Conservation (phyloP, 2,797 vertebrate species). For the Limnodromus scolopaceus region DNA sequence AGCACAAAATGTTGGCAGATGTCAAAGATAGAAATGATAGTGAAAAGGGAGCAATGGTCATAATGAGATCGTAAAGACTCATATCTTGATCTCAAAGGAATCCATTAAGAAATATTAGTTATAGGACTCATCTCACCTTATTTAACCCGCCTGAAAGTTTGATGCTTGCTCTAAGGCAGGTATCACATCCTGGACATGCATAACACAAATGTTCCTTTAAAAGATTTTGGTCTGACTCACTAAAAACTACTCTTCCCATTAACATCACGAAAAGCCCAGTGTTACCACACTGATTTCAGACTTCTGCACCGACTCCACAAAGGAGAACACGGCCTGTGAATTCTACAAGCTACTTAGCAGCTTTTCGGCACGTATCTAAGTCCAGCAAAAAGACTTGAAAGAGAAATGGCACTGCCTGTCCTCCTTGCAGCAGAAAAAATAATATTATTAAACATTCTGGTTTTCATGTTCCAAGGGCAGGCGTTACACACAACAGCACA, state of each 20-base stretch:
- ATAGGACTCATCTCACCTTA: not conserved
- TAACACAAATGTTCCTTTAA: not conserved
- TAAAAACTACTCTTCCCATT: not conserved
- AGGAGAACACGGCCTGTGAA: not conserved
- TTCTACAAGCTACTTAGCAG: not conserved
- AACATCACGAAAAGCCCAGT: not conserved
- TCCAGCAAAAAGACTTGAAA: not conserved
- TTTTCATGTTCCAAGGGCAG: not conserved
- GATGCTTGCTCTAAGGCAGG: not conserved
- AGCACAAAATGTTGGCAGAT: not conserved
- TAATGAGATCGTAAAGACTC: not conserved
- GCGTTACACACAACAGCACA: not conserved
- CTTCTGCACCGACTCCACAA: not conserved
- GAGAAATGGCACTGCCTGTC: not conserved
- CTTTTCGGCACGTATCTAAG: not conserved
- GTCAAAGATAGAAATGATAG: not conserved
- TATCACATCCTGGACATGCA: not conserved
- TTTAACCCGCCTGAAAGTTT: not conserved
- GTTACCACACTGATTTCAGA: not conserved
- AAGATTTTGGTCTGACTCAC: not conserved
- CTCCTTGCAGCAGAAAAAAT: not conserved
- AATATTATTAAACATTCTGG: not conserved
- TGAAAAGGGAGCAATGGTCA: not conserved
- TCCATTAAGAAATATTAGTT: not conserved
- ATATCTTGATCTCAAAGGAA: not conserved